These are phyloP conservation scores for Volucella inanis DNA, from an alignment of 2,888 invertebrate genomes.

Conservation along the genomic window DNA sequence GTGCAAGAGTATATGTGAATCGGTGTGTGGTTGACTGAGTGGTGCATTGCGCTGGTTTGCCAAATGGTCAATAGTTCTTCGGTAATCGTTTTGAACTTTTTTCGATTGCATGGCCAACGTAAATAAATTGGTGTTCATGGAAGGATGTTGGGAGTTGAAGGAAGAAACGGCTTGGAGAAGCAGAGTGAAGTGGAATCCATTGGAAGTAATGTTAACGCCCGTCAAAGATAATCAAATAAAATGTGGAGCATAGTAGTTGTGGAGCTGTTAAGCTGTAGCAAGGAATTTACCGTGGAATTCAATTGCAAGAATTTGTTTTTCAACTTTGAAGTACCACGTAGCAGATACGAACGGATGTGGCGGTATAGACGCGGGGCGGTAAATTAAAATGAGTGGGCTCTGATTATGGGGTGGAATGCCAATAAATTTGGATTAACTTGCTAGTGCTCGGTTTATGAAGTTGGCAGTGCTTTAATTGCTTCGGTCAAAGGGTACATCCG, in stretches of 20 bases:
- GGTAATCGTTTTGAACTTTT: conserved; percentile 72
- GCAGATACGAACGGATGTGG: not conserved
- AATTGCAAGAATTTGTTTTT: conserved; percentile 46
- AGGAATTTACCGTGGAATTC: conserved; percentile 51
- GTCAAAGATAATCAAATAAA: conserved; percentile 69
- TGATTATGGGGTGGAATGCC: conserved; percentile 38
- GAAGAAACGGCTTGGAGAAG: conserved; percentile 1
- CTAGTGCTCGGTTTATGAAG: not conserved
- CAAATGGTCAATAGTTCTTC: conserved; percentile 66
- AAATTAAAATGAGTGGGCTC: conserved; percentile 40
- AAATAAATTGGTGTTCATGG: conserved; percentile 60
- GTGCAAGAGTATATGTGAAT: not conserved
- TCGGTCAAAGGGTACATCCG: conserved; percentile 30
- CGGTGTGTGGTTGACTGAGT: not conserved
- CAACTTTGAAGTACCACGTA: not conserved
- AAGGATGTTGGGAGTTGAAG: conserved; percentile 1
- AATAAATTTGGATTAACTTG: conserved; percentile 52
- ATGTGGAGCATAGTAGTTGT: conserved; percentile 26
- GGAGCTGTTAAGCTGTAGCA: not conserved
- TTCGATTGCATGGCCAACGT: conserved; percentile 41
- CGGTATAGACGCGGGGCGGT: conserved; percentile 3
- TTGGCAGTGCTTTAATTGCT: not conserved
- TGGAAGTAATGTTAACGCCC: conserved; percentile 68
- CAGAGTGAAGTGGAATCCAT: conserved; percentile 20
- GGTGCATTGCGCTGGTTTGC: not conserved